Base-by-base conservation (phyloP, 2,888 invertebrate species). In the Micoletzkya japonica region DNA sequence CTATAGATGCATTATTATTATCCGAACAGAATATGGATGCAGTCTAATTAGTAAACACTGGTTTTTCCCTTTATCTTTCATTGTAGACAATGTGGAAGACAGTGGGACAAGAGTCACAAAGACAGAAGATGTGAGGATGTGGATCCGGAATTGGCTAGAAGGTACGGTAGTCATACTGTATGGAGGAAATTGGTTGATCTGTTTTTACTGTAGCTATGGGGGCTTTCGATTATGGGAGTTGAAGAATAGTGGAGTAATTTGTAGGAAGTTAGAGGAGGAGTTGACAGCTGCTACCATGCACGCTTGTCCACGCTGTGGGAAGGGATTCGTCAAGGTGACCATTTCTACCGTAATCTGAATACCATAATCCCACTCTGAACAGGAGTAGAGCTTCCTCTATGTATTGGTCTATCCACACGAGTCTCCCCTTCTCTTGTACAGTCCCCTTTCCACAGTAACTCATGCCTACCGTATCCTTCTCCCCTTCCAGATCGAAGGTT, bases 401-500 rank as follows among this genome's bases (percentile, higher is more conserved):
- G 57, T 57, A 24, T 2, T 34, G 24, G 50, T 20, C 14, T 57
- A 2, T 24, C 32, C 4, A 57, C 34, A 44, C 10, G 10, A 14
- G 44, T 44, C 44, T 44, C 44, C 10, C 20, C 20, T 44, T 14
- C 44, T 44, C 44, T 44, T 44, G 44, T 44, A 20, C 20, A 10
- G 44, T 20, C 20, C 10, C 20, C 44, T 14, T 44, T 44, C 20
- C 20, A 20, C 20, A 14, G 44, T 44, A 10, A 20, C 44, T 44
- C 39, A 39, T 39, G 52, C 24, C 24, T 52, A 24, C 24, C 14
- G 52, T 44, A 44, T 39, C 39, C 37, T 60, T 32, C 44, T n/a
- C 20, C 14, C 24, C 36, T 36, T 36, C 3, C 54, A 66, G 66
- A 56, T 66, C 56, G 88, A 88, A 69, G 90, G 90, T 0, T 90